phyloP scores from a whole-genome alignment of 1,140 invertebrate species.

The Hyposmocoma kahamanoa region DNA sequence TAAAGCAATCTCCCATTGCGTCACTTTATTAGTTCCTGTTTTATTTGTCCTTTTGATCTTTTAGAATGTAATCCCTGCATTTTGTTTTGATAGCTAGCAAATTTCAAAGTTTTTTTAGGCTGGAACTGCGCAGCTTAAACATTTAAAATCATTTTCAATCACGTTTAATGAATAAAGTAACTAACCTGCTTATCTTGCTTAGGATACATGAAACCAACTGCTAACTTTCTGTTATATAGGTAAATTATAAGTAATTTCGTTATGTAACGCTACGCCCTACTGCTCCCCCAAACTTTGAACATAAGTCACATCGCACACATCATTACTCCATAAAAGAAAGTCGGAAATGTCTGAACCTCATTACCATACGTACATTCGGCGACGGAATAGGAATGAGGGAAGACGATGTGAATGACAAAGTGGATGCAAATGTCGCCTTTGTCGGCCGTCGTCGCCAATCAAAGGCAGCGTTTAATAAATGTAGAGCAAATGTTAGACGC shows the following conservation, averaged over 20 bases:
- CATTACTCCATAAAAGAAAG: constrained; percentile 41
- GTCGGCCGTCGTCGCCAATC: constrained; percentile 41
- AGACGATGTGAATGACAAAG: constrained; percentile 60
- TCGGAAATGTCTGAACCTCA: constrained; percentile 40
- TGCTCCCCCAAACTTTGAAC: too few relatives aligned
- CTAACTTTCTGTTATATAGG: too few relatives aligned
- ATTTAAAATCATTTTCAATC: too few relatives aligned
- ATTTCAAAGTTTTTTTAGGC: too few relatives aligned
- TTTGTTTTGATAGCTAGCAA: constrained; percentile 27
- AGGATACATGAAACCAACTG: too few relatives aligned
- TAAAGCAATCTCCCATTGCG: constrained; percentile 68
- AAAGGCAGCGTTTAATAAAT: constrained; percentile 19
- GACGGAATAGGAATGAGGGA: constrained; percentile 57
- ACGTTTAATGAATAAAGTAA: too few relatives aligned
- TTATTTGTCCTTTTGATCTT: constrained; percentile 66
- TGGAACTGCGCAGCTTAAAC: too few relatives aligned
- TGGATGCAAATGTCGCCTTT: constrained; percentile 58
- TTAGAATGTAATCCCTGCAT: constrained; percentile 44
- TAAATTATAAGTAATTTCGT: too few relatives aligned
- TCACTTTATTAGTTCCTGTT: constrained; percentile 67
- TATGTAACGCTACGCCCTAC: too few relatives aligned
- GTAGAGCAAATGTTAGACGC: not conserved
- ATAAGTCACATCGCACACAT: constrained; percentile 18
- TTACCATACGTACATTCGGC: constrained; percentile 46
- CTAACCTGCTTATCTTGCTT: too few relatives aligned